Evolutionary conservation across 2,113 vertebrate species (phyloP).

Genomic region (Mastomys coucha): DNA sequence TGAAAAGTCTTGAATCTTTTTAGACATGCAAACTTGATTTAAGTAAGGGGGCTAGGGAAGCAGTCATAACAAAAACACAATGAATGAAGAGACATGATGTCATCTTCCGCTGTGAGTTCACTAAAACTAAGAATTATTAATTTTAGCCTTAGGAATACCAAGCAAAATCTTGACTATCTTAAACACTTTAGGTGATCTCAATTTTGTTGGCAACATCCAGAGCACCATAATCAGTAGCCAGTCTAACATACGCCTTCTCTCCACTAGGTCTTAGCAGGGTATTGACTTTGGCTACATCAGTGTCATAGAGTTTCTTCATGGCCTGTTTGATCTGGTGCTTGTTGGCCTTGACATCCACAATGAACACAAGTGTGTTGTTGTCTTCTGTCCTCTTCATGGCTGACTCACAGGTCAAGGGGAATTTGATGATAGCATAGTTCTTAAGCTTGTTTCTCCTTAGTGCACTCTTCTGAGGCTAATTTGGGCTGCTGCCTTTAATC

Average conservation of each 20-base stretch:
- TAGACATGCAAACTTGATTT: background rate
- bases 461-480: background rate
- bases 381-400: background rate
- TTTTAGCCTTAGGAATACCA: background rate
- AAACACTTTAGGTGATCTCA: background rate
- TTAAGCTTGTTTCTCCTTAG: background rate
- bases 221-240: background rate
- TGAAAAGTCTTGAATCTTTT: background rate
- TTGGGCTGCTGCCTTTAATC: background rate
- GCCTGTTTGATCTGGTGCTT: background rate
- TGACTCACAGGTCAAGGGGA: background rate
- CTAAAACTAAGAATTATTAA: background rate
- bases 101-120: background rate
- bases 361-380: background rate
- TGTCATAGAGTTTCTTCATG: background rate
- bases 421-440: background rate
- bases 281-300: background rate
- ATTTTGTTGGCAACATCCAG: background rate
- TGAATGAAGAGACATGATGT: background rate
- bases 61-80: background rate
- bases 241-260: background rate
- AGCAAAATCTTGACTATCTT: background rate
- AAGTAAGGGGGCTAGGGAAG: background rate
- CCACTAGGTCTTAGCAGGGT: background rate
- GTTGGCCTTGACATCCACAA: background rate